Base-by-base conservation (phyloP, 1,140 invertebrate species). In the Drosophila sulfurigaster region DNA sequence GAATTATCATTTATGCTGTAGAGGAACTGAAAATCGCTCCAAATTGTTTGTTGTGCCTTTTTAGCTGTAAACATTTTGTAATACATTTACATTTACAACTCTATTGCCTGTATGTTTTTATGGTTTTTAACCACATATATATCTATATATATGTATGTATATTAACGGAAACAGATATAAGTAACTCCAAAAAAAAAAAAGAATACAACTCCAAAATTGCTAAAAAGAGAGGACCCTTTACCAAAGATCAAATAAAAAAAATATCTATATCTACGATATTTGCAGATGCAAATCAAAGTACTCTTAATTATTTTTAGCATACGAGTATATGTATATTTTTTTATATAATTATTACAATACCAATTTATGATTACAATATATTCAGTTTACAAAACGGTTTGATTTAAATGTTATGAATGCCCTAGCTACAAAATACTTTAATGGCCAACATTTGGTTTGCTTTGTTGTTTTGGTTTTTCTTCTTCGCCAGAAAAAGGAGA, bases 221-320 rank as follows among this genome's bases (percentile, higher is more conserved):
- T 38, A 64, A 80, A 88, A 88, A 89, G 75, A 89, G 85, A 89
- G 85, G 85, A 89, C 85, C 85, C 85, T 88, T 83, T 89, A 79
- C 81, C 74, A 79, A 70, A 76, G 67, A 68, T 48, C 16, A 64
- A 64, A 52, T 52, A 20, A 46, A 60, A 45, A 59, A 60, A 79
- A 49, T 45, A 60, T 54, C 51, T 62, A 81, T 80, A 56, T 67
- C 49, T 54, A 68, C 48, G 64, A 65, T 65, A 82, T 79, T 71
- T 77, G 68, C 77, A 75, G 51, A 58, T 30, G 67, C 48, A 75
- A 75, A 82, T 57, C 63, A 63, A 76, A 89, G 69, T 74, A 62
- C 46, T 62, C 45, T 82, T 68, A 70, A 74, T 81, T 71, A 65
- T 78, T 73, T 73, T 66, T 66, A 73, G 63, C 70, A 73, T 66